Conservation (phyloP, 92 coral and sea anemone species). For the Siderastrea radians region DNA sequence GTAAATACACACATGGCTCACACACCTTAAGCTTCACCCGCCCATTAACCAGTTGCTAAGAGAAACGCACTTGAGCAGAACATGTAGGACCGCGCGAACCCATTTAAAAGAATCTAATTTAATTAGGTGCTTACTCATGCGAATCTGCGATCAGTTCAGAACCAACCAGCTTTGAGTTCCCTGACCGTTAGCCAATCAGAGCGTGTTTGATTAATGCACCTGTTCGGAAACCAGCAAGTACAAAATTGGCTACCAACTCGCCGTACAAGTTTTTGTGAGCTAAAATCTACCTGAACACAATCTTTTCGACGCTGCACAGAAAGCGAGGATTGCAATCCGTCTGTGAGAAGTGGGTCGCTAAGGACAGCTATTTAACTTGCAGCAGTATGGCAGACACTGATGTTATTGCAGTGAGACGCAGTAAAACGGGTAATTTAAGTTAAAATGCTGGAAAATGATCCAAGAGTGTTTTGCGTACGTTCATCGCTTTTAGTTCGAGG, state of each 20-base stretch:
- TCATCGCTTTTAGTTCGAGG: not conserved
- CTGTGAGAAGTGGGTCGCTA: not conserved
- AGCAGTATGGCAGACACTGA: slow-evolving; percentile 41
- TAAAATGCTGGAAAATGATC: slow-evolving; percentile 8
- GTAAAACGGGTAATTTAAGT: slow-evolving; percentile 25
- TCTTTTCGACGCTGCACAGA: slow-evolving; percentile 5
- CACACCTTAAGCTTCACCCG: not conserved
- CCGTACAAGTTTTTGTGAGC: slow-evolving; percentile 15
- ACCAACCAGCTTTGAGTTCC: slow-evolving; percentile 69
- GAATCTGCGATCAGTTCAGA: slow-evolving; percentile 63
- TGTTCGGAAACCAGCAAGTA: slow-evolving; percentile 80
- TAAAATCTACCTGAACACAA: slow-evolving; percentile 23
- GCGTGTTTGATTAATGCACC: slow-evolving; percentile 66
- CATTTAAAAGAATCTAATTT: slow-evolving; percentile 32
- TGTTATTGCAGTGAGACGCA: slow-evolving; percentile 10
- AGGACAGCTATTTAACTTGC: not conserved
- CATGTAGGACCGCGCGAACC: slow-evolving; percentile 17
- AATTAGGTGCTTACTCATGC: slow-evolving; percentile 28
- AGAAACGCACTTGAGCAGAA: slow-evolving; percentile 17
- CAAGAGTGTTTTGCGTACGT: not conserved
- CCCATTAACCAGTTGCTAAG: slow-evolving; percentile 39
- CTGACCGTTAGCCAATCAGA: slow-evolving; percentile 69
- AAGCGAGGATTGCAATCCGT: not conserved
- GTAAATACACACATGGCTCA: slow-evolving; percentile 39
- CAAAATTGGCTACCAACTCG: slow-evolving; percentile 42